phyloP scores from a whole-genome alignment of 2,113 vertebrate species.

The Xenus cinereus region DNA sequence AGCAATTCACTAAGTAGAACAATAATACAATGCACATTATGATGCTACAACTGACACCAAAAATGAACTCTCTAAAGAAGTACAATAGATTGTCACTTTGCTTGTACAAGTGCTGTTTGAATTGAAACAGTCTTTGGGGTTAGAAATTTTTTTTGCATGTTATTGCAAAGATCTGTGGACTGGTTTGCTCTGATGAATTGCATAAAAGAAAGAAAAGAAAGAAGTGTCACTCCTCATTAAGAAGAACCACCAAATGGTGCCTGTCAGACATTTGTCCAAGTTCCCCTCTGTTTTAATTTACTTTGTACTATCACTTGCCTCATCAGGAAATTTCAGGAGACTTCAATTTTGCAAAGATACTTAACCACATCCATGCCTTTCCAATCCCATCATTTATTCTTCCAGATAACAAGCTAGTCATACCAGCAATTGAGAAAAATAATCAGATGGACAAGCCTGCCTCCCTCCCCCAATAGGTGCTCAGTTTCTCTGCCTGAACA shows the following conservation, averaged over 20 bases:
- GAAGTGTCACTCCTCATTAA: neutral
- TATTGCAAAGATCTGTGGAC: neutral
- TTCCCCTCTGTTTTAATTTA: neutral
- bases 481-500: neutral
- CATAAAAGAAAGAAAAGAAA: neutral
- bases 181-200: neutral
- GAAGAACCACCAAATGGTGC: neutral
- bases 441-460: neutral
- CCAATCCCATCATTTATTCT: neutral
- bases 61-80: slow-evolving; percentile 63
- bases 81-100: slow-evolving; percentile 5
- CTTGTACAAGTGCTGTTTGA: slow-evolving; percentile 32
- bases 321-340: neutral
- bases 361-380: neutral
- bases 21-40: slow-evolving; percentile 19
- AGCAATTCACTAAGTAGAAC: slow-evolving; percentile 55
- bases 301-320: neutral
- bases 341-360: neutral
- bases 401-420: neutral
- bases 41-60: slow-evolving; percentile 38
- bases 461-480: neutral
- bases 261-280: neutral
- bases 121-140: neutral
- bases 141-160: neutral
- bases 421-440: neutral